Conservation (phyloP, 2,113 vertebrate species). For the Montifringilla adamsi region DNA sequence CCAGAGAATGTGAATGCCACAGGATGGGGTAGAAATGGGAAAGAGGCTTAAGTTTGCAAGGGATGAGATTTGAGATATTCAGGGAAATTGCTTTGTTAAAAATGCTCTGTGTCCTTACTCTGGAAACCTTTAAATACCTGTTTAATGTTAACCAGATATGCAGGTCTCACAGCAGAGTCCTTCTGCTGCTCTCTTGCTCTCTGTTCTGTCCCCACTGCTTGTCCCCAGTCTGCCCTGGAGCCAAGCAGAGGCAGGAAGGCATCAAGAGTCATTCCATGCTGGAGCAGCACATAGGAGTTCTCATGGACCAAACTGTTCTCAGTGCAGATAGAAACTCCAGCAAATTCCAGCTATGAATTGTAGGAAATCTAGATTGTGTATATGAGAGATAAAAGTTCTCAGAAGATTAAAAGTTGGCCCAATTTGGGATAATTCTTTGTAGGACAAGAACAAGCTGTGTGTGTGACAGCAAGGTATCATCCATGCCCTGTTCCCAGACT, state of each 20-base stretch:
- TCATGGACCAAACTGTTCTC: too few species aligned
- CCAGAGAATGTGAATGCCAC: too few species aligned
- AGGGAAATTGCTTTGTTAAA: neutral
- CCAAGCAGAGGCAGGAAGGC: neutral
- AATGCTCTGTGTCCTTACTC: neutral
- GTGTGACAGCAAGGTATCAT: neutral
- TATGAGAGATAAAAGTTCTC: neutral
- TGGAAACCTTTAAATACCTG: neutral
- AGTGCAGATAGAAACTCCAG: neutral
- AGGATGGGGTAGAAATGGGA: neutral
- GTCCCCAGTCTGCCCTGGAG: neutral
- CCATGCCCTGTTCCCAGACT: neutral
- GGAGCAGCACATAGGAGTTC: rapidly evolving
- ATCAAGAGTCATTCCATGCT: neutral
- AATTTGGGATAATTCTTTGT: neutral
- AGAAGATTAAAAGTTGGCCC: neutral
- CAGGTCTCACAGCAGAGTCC: neutral
- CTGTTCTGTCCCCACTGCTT: neutral
- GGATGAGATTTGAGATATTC: neutral
- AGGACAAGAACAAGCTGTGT: neutral
- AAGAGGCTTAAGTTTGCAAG: neutral
- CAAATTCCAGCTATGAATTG: neutral
- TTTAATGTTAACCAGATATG: neutral
- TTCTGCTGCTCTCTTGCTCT: neutral
- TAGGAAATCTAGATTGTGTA: neutral